Evolutionary conservation across 2,113 vertebrate genomes (phyloP).

Genomic region (Phylloscopus trochilus): DNA sequence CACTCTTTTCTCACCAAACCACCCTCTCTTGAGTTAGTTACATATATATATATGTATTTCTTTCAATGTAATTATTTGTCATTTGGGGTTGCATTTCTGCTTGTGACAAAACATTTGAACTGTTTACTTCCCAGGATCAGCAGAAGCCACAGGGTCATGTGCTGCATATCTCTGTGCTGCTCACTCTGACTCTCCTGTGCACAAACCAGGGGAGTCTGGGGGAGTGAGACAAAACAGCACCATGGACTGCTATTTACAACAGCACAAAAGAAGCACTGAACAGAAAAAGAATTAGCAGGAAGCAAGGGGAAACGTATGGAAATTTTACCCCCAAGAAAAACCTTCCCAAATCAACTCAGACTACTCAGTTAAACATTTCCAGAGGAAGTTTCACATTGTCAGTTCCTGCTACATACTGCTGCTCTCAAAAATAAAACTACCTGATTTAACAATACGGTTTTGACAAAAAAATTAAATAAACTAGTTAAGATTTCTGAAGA

Average conservation of each 20-base stretch:
- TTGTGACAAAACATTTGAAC: neutral
- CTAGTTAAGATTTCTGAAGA: neutral
- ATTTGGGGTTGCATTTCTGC: neutral
- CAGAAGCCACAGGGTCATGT: neutral
- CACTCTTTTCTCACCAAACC: neutral
- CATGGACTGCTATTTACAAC: neutral
- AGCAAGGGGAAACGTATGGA: neutral
- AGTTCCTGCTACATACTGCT: fast-evolving
- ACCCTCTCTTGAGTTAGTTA: neutral
- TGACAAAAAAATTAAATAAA: neutral
- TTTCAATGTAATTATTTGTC: neutral
- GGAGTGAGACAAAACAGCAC: neutral
- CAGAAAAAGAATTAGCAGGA: neutral
- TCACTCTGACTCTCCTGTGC: neutral
- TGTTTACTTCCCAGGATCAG: neutral
- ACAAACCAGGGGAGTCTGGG: neutral
- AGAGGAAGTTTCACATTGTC: neutral
- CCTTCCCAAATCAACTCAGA: neutral
- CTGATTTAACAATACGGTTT: neutral
- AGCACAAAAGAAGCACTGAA: neutral
- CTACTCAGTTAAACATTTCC: neutral
- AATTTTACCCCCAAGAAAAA: neutral
- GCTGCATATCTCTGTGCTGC: neutral
- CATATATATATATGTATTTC: neutral
- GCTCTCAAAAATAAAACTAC: neutral